phyloP scores from a whole-genome alignment of 2,113 vertebrate genomes.

The Spheniscus mendiculus region DNA sequence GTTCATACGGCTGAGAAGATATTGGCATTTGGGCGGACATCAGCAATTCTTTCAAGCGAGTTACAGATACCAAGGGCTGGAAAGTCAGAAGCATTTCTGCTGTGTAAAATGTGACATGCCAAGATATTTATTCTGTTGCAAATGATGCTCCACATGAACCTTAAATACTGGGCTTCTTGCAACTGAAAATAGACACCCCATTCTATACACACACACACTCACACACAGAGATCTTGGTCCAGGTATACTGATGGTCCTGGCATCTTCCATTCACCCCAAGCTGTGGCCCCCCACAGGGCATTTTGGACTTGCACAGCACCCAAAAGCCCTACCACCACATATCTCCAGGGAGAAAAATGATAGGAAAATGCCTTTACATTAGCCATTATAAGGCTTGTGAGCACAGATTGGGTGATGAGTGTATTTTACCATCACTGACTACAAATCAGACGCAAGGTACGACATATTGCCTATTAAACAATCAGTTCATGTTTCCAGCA shows the following conservation, averaged over 20 bases:
- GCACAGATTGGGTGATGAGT: background rate
- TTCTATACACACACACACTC: background rate
- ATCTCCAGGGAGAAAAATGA: background rate
- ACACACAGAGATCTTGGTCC: background rate
- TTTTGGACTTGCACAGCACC: background rate
- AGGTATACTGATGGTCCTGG: background rate
- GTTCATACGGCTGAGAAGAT: background rate
- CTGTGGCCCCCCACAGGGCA: background rate
- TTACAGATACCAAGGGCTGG: constrained; percentile 9
- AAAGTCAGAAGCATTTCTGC: constrained; percentile 17
- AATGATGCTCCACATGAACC: background rate
- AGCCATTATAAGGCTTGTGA: background rate
- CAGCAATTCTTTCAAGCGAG: constrained; percentile 33
- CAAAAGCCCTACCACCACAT: background rate
- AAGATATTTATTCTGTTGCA: background rate
- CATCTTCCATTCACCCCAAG: background rate
- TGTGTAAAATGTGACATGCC: background rate
- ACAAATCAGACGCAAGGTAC: background rate
- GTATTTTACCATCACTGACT: background rate
- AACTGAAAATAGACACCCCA: background rate
- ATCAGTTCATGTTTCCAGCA: background rate
- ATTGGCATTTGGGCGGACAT: constrained; percentile 38
- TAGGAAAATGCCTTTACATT: background rate
- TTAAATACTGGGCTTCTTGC: background rate
- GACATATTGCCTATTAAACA: background rate